A percentile compares a stretch with the other conserved stretches of the same genome.
Conservation (phyloP, 2,888 invertebrate species). For the Lobophora halterata region DNA sequence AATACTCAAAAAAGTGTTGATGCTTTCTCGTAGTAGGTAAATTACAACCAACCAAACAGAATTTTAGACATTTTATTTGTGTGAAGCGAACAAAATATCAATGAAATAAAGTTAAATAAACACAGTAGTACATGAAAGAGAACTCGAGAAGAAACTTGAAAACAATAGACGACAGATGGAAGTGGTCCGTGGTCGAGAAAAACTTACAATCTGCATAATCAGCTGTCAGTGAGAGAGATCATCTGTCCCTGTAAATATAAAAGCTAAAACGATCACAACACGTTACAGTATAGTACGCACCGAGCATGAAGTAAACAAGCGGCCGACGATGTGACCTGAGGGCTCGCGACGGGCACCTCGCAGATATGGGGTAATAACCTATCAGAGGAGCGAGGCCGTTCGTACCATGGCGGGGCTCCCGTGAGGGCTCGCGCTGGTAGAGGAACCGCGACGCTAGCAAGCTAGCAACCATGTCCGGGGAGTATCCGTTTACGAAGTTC, state of each 20-base stretch:
- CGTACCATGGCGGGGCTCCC: conserved; percentile 68
- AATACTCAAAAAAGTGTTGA: conserved; percentile 80
- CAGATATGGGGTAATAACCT: conserved; percentile 80
- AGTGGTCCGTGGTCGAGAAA: conserved; percentile 75
- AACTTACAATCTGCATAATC: conserved; percentile 81
- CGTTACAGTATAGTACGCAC: conserved; percentile 56
- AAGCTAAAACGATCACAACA: conserved; percentile 76
- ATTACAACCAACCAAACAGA: conserved; percentile 78
- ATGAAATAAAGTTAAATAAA: conserved; percentile 62
- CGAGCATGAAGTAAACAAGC: conserved; percentile 65
- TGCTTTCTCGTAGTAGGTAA: conserved; percentile 81
- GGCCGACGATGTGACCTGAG: conserved; percentile 64
- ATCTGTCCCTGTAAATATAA: conserved; percentile 81
- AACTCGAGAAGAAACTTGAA: conserved; percentile 50
- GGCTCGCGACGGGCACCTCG: conserved; percentile 49
- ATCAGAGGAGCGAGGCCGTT: conserved; percentile 63
- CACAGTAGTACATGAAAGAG: conserved; percentile 51
- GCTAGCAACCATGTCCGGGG: conserved; percentile 70
- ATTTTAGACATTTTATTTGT: conserved; percentile 72
- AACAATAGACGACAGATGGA: conserved; percentile 67
- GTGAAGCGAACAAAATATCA: conserved; percentile 63
- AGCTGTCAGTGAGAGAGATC: conserved; percentile 82
- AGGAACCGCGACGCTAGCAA: conserved; percentile 47
- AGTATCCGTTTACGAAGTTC: conserved; percentile 64
- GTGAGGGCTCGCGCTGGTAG: conserved; percentile 55